phyloP scores from a whole-genome alignment of 2,113 vertebrate genomes.

The Peromyscus leucopus region DNA sequence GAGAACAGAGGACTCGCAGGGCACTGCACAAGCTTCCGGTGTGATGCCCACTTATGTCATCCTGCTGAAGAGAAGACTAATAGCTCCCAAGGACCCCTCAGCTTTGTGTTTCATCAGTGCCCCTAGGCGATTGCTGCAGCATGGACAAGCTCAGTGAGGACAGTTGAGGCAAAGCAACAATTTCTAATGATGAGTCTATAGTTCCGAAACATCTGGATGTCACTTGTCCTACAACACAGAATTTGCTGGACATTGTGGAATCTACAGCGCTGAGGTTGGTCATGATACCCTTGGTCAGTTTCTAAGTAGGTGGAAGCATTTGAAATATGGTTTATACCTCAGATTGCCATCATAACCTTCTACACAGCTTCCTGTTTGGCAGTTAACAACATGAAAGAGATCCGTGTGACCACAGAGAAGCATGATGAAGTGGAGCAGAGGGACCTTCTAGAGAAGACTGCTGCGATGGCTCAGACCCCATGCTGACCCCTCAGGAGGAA shows the following conservation, averaged over 20 bases:
- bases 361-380: conserved; percentile 92
- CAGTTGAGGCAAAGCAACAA: conserved; percentile 94
- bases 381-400: conserved; percentile 92
- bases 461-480: conserved; percentile 93
- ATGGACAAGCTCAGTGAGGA: conserved; percentile 95
- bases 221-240: conserved; percentile 95
- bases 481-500: conserved; percentile 94
- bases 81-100: conserved; percentile 94
- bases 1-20: neutral
- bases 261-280: conserved; percentile 91
- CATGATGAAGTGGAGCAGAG: conserved; percentile 92
- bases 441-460: conserved; percentile 92
- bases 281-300: conserved; percentile 87
- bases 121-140: conserved; percentile 80
- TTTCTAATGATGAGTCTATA: conserved; percentile 96
- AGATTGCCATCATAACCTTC: neutral
- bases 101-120: conserved; percentile 95
- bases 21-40: neutral
- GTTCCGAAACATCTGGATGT: conserved; percentile 96
- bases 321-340: conserved; percentile 89
- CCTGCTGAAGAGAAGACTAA: conserved; percentile 89
- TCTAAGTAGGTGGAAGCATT: conserved; percentile 95
- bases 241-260: conserved; percentile 94
- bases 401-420: conserved; percentile 91
- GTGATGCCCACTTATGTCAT: neutral